These are phyloP conservation scores for Betta splendens DNA, from an alignment of 2,797 vertebrate genomes.

Conservation along the genomic window DNA sequence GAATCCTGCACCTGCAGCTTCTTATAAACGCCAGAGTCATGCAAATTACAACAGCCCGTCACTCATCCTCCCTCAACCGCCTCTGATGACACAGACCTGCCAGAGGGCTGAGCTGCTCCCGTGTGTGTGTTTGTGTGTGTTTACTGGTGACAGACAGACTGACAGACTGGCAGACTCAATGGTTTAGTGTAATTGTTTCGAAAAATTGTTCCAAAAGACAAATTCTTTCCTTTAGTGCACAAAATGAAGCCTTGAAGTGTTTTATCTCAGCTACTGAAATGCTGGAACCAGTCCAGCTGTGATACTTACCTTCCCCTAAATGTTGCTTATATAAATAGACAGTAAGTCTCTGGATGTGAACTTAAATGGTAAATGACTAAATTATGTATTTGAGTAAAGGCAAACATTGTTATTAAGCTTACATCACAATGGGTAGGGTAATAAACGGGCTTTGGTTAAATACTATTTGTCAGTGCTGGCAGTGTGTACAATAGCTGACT, in stretches of 20 bases:
- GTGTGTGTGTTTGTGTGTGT: slow-evolving; percentile 30
- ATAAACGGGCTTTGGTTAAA: background rate
- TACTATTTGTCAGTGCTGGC: background rate
- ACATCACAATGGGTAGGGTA: background rate
- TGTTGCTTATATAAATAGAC: slow-evolving; percentile 32
- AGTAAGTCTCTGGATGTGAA: slow-evolving; percentile 46
- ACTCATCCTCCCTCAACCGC: slow-evolving; percentile 66
- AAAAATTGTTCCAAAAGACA: slow-evolving; percentile 13
- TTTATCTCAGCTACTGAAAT: slow-evolving; percentile 73
- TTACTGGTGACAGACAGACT: slow-evolving; percentile 9
- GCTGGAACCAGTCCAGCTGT: slow-evolving; percentile 83
- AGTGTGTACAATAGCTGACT: background rate
- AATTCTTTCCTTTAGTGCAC: background rate
- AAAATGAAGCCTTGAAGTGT: background rate
- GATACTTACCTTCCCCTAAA: slow-evolving; percentile 77
- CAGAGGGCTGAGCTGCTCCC: slow-evolving; percentile 55
- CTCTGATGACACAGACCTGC: slow-evolving; percentile 64
- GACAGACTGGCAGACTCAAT: slow-evolving; percentile 16
- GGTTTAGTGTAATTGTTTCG: slow-evolving; percentile 9
- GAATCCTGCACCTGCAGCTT: slow-evolving; percentile 72
- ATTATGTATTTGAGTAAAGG: background rate
- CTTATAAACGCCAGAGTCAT: slow-evolving; percentile 73
- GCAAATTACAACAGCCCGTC: slow-evolving; percentile 73
- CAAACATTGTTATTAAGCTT: slow-evolving; percentile 53
- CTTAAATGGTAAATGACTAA: slow-evolving; percentile 26